Evolutionary conservation across 2,888 invertebrate species (phyloP).

Genomic region (Ceraclea dissimilis): DNA sequence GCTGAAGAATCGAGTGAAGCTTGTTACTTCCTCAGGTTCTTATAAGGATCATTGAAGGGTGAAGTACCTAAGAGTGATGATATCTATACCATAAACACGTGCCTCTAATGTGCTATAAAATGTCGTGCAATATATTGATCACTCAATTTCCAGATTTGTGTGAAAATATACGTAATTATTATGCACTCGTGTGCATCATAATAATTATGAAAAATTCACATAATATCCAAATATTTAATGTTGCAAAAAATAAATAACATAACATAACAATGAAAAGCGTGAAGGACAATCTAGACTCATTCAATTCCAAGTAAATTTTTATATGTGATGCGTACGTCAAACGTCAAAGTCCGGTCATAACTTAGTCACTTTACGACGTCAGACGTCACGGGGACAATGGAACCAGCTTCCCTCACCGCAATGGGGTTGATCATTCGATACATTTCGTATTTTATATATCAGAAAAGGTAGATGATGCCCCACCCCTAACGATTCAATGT

Average conservation of each 20-base stretch:
- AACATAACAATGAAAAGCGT: constrained; percentile 5
- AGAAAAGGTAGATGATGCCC: not conserved
- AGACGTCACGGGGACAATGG: constrained; percentile 19
- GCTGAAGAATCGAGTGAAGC: no score
- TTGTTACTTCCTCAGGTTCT: no score
- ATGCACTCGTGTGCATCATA: no score
- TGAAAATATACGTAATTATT: no score
- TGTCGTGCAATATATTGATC: no score
- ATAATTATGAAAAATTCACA: no score
- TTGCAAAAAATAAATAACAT: constrained; percentile 6
- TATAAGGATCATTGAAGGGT: no score
- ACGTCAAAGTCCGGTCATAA: constrained; percentile 23
- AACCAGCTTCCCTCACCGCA: not conserved
- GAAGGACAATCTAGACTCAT: not conserved
- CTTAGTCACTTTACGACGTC: constrained; percentile 23
- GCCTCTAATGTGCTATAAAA: no score
- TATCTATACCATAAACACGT: no score
- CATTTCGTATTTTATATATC: no score
- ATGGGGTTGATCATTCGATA: not conserved
- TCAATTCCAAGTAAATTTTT: not conserved
- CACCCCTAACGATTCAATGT: not conserved
- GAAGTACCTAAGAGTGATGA: no score
- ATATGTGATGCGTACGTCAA: constrained; percentile 8
- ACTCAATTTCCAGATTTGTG: no score
- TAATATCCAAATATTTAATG: not conserved